phyloP scores from a whole-genome alignment of 2,113 vertebrate species.

The Eonycteris spelaea region DNA sequence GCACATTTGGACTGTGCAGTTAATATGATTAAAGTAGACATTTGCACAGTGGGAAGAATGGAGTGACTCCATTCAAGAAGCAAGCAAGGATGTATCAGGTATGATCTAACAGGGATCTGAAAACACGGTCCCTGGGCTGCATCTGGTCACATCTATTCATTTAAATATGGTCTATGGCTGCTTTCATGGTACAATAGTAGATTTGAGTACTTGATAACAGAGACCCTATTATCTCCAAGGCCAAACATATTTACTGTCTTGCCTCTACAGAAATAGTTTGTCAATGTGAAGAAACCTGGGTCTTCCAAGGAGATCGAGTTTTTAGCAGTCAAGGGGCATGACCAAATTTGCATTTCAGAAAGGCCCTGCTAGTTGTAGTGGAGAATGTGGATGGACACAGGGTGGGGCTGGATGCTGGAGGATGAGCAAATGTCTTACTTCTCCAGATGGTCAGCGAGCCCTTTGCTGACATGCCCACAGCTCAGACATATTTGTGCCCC shows the following conservation, averaged over 20 bases:
- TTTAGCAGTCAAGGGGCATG: neutral
- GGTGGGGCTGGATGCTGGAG: neutral
- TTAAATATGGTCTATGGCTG: fast-evolving
- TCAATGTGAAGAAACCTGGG: neutral
- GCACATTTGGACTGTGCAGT: neutral
- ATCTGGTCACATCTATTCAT: no score
- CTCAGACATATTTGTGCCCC: neutral
- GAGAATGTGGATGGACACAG: neutral
- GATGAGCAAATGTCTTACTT: neutral
- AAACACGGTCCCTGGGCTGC: fast-evolving
- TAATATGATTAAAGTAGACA: neutral
- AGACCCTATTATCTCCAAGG: neutral
- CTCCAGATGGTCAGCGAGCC: neutral
- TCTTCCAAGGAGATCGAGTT: neutral
- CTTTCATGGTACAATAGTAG: neutral
- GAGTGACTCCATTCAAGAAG: neutral
- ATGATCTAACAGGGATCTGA: neutral
- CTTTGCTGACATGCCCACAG: neutral
- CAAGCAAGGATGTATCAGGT: neutral
- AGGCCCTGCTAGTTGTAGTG: neutral
- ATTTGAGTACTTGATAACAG: neutral
- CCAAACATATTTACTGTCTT: neutral
- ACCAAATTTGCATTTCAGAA: neutral
- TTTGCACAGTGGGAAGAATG: neutral
- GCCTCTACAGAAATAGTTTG: neutral